Evolutionary conservation across 2,888 invertebrate species (phyloP).

Genomic region (Argyresthia goedartella): DNA sequence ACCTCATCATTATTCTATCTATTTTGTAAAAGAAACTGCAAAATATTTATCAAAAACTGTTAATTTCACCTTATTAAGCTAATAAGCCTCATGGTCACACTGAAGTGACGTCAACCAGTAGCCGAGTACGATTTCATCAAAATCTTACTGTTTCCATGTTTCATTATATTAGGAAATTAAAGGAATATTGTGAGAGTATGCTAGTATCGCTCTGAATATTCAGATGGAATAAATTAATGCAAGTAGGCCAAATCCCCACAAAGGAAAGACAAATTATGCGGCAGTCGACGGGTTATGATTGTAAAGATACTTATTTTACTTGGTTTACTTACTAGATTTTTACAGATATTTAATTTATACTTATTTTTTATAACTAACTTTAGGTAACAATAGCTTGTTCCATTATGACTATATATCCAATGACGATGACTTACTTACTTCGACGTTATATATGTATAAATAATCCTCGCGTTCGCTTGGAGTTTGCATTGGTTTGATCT

Average conservation of each 20-base stretch:
- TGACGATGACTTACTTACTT: too few relatives aligned
- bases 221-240: conserved; percentile 59
- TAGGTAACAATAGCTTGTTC: too few relatives aligned
- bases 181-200: conserved; percentile 49
- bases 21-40: too few relatives aligned
- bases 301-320: background rate
- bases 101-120: conserved; percentile 19
- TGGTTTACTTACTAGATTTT: background rate
- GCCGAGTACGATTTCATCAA: conserved; percentile 46
- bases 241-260: conserved; percentile 23
- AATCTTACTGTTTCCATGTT: conserved; percentile 52
- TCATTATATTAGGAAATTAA: conserved; percentile 54
- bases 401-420: too few relatives aligned
- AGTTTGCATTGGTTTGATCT: too few relatives aligned
- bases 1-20: background rate
- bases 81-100: too few relatives aligned
- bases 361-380: too few relatives aligned
- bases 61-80: too few relatives aligned
- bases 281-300: conserved; percentile 3
- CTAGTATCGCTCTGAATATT: conserved; percentile 55
- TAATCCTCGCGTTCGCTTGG: too few relatives aligned
- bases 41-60: too few relatives aligned
- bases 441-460: too few relatives aligned
- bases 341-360: too few relatives aligned
- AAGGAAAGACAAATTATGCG: conserved; percentile 35